Base-by-base conservation (phyloP, 2,797 vertebrate genomes). In the Sebastes vulpes region DNA sequence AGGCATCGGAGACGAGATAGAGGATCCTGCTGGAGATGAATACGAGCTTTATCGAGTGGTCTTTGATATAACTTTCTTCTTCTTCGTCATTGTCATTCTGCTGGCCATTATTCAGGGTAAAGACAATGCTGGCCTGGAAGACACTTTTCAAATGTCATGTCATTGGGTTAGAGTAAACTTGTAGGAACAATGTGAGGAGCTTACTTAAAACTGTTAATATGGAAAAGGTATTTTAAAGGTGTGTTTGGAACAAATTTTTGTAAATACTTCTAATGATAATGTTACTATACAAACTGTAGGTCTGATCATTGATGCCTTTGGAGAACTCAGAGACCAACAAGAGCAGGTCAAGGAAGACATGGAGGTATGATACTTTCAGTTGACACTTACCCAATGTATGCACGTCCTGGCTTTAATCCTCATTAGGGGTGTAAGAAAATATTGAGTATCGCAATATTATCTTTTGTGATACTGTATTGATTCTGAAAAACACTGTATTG, bases 311-410 rank as follows among this genome's bases (percentile, higher is more conserved):
- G 98, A 99, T 3, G 98, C 98, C 63, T 99, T 99, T 31, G 98
- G 98, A 69, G 98, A 99, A 75, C 96, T 99, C 87, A 94, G 98
- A 96, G 98, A 99, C 90, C 98, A 99, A 76, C 98, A 99, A 72
- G 98, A 99, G 85, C 98, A 99, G 90, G 98, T 99, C 79, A 99
- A 97, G 89, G 98, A 99, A 80, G 98, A 99, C 88, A 99, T 99
- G 98, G 98, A 99, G 97, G 98, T 25, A 4, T 8, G 38, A 46
- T 3, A 8, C 11, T 58, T 32, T 8, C 38, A 35, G 1, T 25
- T 11, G 14, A 54, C 31, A 14, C 14, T 2, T 23, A 9, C 35
- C 35, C 35, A 38, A 38, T 29, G 1, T 25, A 2, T 70, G 4
- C 5, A 60, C n/a, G 28, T 2, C 4, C 3, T 48, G 10, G 1